A percentile compares a stretch with the other conserved stretches of the same genome.
Evolutionary conservation across 2,113 vertebrate species (phyloP).

Genomic region (Terrapene triunguis): DNA sequence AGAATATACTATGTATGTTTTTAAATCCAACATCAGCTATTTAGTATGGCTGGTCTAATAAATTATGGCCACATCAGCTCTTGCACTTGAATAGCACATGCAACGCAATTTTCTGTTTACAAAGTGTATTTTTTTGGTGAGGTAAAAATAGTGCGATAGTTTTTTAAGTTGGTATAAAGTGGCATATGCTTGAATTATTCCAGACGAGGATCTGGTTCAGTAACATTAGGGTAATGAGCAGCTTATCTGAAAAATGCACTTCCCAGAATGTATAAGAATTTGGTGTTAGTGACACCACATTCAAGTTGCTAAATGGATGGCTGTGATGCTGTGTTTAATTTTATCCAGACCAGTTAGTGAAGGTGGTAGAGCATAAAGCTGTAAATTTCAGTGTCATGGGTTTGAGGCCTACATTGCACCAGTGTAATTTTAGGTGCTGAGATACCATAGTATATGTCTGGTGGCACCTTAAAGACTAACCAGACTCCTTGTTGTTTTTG

Average conservation of each 20-base stretch:
- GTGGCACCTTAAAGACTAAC: too few species aligned
- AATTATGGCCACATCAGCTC: not conserved
- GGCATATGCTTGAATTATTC: not conserved
- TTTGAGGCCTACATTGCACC: not conserved
- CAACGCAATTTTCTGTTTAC: not conserved
- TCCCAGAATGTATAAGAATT: not conserved
- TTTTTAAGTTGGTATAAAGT: not conserved
- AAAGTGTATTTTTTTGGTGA: not conserved
- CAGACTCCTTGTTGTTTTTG: too few species aligned
- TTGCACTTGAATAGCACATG: not conserved
- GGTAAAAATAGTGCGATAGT: not conserved
- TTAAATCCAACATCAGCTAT: slow-evolving; percentile 2
- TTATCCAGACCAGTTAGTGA: rapidly evolving
- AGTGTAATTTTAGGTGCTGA: not conserved
- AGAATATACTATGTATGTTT: not conserved
- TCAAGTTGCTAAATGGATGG: not conserved
- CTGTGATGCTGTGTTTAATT: not conserved
- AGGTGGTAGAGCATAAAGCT: not conserved
- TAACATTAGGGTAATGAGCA: not conserved
- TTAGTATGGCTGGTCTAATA: not conserved
- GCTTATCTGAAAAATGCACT: not conserved
- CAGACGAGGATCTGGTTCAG: not conserved
- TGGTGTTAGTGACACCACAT: not conserved
- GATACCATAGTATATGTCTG: not conserved
- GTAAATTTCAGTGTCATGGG: not conserved